Conservation (phyloP, 2,888 invertebrate genomes). For the Imbricaverruca yamaguchii region DNA sequence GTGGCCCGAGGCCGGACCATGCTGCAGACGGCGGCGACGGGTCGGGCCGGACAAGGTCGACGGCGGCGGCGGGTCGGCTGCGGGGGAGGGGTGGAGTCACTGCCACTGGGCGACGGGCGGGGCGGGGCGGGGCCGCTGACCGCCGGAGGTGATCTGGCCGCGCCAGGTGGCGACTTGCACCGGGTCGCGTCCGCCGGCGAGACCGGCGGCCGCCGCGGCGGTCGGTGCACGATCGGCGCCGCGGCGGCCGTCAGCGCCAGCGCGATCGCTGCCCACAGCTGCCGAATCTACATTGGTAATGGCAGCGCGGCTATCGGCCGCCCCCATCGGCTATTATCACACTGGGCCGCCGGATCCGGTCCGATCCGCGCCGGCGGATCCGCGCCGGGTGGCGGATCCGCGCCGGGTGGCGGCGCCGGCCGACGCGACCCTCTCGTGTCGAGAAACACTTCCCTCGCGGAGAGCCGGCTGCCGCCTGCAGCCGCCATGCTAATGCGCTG, state of each 20-base stretch:
- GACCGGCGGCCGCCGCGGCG: not conserved
- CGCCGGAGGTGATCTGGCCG: not conserved
- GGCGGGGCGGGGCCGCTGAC: not conserved
- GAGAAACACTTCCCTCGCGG: not conserved
- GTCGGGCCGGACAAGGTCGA: no score
- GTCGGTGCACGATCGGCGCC: not conserved
- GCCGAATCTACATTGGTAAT: slow-evolving; percentile 12
- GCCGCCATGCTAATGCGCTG: not conserved
- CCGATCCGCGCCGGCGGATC: slow-evolving; percentile 1
- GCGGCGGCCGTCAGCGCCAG: not conserved
- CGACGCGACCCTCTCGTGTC: not conserved
- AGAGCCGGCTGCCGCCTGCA: not conserved
- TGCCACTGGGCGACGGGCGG: not conserved
- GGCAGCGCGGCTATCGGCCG: slow-evolving; percentile 1
- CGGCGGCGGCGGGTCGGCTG: no score
- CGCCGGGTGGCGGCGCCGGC: not conserved
- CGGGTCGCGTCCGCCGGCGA: not conserved
- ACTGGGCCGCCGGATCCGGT: not conserved
- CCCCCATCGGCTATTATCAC: not conserved
- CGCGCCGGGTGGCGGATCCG: not conserved
- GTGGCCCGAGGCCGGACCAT: no score
- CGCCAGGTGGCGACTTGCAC: not conserved
- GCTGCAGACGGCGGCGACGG: no score
- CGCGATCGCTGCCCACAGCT: no score
- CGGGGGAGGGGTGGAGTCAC: no score